A percentile compares a stretch with the other conserved stretches of the same genome.
Conservation (phyloP, 2,888 invertebrate genomes). For the Lochmaea capreae region DNA sequence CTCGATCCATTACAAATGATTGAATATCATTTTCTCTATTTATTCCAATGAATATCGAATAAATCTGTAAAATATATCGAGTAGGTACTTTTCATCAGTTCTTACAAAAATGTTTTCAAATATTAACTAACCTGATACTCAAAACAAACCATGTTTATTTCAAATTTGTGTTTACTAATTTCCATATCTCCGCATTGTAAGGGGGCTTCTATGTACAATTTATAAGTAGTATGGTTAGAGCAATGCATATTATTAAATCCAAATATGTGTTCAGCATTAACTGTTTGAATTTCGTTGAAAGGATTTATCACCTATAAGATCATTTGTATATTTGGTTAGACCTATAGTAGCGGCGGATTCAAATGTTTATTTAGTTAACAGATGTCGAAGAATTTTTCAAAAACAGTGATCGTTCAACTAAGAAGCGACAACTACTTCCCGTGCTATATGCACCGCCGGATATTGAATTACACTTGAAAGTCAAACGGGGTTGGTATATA, state of each 20-base stretch:
- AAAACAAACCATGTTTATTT: slow-evolving; percentile 52
- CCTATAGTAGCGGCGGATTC: no score
- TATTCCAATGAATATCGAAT: slow-evolving; percentile 63
- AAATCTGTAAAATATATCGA: slow-evolving; percentile 54
- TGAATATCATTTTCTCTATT: slow-evolving; percentile 65
- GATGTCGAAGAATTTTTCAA: no score
- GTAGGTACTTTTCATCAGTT: no score
- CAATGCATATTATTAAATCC: slow-evolving; percentile 60
- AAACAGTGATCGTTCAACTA: no score
- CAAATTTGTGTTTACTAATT: slow-evolving; percentile 54
- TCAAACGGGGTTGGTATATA: no score
- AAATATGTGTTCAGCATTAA: slow-evolving; percentile 57
- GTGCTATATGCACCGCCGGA: no score
- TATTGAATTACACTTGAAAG: no score
- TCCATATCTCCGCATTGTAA: slow-evolving; percentile 58
- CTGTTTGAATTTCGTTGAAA: slow-evolving; percentile 53
- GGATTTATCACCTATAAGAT: slow-evolving; percentile 61
- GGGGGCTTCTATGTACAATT: slow-evolving; percentile 59
- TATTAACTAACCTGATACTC: slow-evolving; percentile 57
- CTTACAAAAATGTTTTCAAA: background rate
- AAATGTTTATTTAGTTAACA: no score
- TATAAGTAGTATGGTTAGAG: slow-evolving; percentile 58
- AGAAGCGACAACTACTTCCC: no score
- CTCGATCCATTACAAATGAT: slow-evolving; percentile 70
- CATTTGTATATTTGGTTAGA: no score